A percentile compares a stretch with the other conserved stretches of the same genome.
These are phyloP conservation scores for Galemys pyrenaicus DNA, from an alignment of 2,113 vertebrate species.

Conservation along the genomic window DNA sequence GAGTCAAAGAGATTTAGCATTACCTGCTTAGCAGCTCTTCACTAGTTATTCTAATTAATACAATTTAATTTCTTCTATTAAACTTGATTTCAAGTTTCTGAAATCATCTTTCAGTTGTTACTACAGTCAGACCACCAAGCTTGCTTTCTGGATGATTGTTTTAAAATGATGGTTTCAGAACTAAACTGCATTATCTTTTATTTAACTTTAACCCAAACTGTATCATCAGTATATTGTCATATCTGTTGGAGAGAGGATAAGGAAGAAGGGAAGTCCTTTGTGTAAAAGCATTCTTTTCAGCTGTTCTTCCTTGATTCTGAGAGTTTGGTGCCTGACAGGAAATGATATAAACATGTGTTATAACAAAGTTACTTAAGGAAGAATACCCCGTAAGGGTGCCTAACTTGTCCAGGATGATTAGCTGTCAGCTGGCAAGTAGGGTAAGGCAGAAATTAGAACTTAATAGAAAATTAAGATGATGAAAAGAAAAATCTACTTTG, in stretches of 20 bases:
- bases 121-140: not conserved
- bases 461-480: not conserved
- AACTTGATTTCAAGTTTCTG: not conserved
- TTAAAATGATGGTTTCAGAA: conserved; percentile 57
- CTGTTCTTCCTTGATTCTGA: conserved; percentile 32
- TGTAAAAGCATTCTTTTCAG: conserved; percentile 63
- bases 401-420: not conserved
- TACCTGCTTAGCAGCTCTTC: conserved; percentile 4
- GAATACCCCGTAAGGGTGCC: conserved; percentile 19
- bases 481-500: not conserved
- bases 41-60: conserved; percentile 1
- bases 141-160: conserved; percentile 15
- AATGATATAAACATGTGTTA: not conserved
- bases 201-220: conserved; percentile 18
- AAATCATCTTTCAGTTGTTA: conserved; percentile 36
- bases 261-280: conserved; percentile 49
- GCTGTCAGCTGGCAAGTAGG: not conserved
- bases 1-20: not conserved
- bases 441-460: not conserved
- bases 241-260: conserved; percentile 33
- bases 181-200: conserved; percentile 26
- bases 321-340: conserved; percentile 70
- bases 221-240: conserved; percentile 35
- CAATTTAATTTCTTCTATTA: conserved; percentile 33
- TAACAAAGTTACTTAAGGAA: conserved; percentile 26